A percentile compares a stretch with the other conserved stretches of the same genome.
phyloP scores from a whole-genome alignment of 2,797 vertebrate species.

The Poeciliopsis gracilis region DNA sequence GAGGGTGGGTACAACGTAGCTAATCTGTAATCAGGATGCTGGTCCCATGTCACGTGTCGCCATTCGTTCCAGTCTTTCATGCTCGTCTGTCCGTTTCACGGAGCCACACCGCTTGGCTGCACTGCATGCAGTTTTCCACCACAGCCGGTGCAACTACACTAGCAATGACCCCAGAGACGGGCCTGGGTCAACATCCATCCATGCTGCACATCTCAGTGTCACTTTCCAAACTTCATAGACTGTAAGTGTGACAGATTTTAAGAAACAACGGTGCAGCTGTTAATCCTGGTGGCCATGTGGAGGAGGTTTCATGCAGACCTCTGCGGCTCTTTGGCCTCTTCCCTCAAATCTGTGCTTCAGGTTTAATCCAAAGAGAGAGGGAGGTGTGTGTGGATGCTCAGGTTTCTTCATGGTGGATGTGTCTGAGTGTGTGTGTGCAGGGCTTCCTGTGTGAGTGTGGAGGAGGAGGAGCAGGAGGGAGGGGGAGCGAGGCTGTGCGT shows the following conservation, averaged over 20 bases:
- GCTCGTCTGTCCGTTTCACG: slow-evolving; percentile 60
- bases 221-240: slow-evolving; percentile 16
- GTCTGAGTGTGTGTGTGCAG: slow-evolving; percentile 34
- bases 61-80: slow-evolving; percentile 75
- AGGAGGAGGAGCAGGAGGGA: slow-evolving; percentile 35
- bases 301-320: slow-evolving; percentile 42
- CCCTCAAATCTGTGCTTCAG: slow-evolving; percentile 80
- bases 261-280: slow-evolving; percentile 62
- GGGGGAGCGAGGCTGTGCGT: slow-evolving; percentile 40
- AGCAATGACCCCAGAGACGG: slow-evolving; percentile 30
- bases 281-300: slow-evolving; percentile 26
- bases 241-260: slow-evolving; percentile 51
- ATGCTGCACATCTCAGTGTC: slow-evolving; percentile 10
- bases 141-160: slow-evolving; percentile 11
- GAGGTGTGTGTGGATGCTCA: slow-evolving; percentile 36
- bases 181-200: slow-evolving; percentile 42
- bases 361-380: slow-evolving; percentile 88
- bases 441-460: slow-evolving; percentile 33
- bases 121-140: slow-evolving; percentile 31
- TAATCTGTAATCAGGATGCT: slow-evolving; percentile 79
- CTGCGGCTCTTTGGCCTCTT: slow-evolving; percentile 75
- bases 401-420: slow-evolving; percentile 39
- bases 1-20: slow-evolving; percentile 31
- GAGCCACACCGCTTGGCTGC: slow-evolving; percentile 48
- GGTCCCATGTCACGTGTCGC: slow-evolving; percentile 56